Conservation (phyloP, 2,888 invertebrate species). For the Diploptera punctata region DNA sequence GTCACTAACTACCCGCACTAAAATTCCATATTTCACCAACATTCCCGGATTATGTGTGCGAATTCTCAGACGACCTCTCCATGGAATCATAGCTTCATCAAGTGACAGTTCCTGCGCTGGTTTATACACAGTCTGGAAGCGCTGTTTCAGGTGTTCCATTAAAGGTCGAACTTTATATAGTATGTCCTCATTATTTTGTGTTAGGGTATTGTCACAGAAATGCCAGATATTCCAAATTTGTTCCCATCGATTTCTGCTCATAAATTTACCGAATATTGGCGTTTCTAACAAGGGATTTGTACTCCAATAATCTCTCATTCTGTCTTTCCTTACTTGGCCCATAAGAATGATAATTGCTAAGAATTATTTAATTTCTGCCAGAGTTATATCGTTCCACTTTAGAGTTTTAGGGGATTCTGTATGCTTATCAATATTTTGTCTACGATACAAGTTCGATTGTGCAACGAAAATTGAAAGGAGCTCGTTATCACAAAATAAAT, state of each 20-base stretch:
- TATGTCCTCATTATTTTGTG: background rate
- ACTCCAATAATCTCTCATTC: background rate
- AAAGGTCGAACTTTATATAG: background rate
- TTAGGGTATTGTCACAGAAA: background rate
- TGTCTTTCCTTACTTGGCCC: background rate
- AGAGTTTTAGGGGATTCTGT: background rate
- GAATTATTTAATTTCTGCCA: background rate
- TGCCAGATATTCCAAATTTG: constrained; percentile 1
- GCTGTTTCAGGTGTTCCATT: background rate
- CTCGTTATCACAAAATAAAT: background rate
- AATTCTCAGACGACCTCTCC: background rate
- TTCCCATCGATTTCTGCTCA: background rate
- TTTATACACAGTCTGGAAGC: background rate
- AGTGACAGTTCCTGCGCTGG: background rate
- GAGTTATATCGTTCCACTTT: background rate
- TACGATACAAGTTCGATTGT: background rate
- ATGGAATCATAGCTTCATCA: background rate
- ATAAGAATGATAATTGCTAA: background rate
- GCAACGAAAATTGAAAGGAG: background rate
- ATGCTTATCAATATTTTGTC: too few relatives aligned
- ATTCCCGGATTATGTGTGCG: background rate
- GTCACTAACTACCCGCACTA: background rate
- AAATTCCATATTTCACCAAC: background rate
- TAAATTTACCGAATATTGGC: background rate
- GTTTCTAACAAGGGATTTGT: background rate